Evolutionary conservation across 1,140 invertebrate genomes (phyloP).

Genomic region (Lucilia cuprina): DNA sequence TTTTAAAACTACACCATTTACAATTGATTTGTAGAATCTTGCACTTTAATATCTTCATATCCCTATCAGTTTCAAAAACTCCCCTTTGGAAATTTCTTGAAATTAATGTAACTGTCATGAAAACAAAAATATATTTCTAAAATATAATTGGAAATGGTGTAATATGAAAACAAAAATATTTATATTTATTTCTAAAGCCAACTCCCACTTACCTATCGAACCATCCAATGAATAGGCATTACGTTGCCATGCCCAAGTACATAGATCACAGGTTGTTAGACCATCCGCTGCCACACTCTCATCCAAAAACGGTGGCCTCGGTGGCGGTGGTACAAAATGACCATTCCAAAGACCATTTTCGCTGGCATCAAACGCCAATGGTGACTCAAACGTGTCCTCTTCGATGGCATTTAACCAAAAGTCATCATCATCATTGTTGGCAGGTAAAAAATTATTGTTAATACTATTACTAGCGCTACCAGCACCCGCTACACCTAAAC

Average conservation of each 20-base stretch:
- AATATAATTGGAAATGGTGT: too few relatives aligned
- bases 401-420: constrained; percentile 62
- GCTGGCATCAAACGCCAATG: constrained; percentile 67
- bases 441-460: constrained; percentile 34
- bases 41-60: too few relatives aligned
- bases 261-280: constrained; percentile 75
- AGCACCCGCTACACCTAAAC: not conserved
- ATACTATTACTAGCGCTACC: not conserved
- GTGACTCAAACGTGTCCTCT: constrained; percentile 63
- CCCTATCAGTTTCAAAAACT: too few relatives aligned
- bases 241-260: constrained; percentile 70
- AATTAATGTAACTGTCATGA: too few relatives aligned
- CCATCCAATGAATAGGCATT: constrained; percentile 61
- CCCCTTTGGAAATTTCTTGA: too few relatives aligned
- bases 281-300: constrained; percentile 71
- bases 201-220: constrained; percentile 56
- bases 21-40: too few relatives aligned
- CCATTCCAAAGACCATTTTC: constrained; percentile 72
- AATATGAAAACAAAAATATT: too few relatives aligned
- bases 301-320: constrained; percentile 70
- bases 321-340: constrained; percentile 73
- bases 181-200: not conserved
- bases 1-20: too few relatives aligned
- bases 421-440: constrained; percentile 53
- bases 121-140: too few relatives aligned